A percentile compares a stretch with the other conserved stretches of the same genome.
Conservation (phyloP, 2,113 vertebrate species). For the Petroica traversi region DNA sequence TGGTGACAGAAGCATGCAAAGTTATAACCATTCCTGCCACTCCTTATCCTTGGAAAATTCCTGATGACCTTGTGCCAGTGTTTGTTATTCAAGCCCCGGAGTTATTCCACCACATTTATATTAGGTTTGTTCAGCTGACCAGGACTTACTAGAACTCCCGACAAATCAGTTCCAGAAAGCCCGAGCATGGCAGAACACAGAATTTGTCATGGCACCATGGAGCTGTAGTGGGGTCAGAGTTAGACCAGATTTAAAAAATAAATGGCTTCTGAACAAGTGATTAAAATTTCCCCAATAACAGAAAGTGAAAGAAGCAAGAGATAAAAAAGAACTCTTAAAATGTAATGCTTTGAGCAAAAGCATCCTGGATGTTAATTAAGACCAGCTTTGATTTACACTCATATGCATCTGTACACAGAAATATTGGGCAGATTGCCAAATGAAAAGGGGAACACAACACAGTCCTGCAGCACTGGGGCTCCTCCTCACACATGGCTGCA, state of each 20-base stretch:
- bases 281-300: background rate
- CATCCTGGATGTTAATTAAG: background rate
- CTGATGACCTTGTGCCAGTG: background rate
- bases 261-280: background rate
- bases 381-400: background rate
- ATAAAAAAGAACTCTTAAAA: background rate
- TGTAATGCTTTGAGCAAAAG: background rate
- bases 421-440: background rate
- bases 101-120: background rate
- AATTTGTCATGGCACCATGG: background rate
- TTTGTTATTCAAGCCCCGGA: background rate
- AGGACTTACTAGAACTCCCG: background rate
- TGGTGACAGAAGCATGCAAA: background rate
- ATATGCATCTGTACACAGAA: background rate
- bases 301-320: background rate
- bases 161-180: background rate
- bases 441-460: background rate
- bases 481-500: background rate
- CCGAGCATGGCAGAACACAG: constrained; percentile 1
- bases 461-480: background rate
- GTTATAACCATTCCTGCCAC: background rate
- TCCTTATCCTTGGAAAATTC: background rate
- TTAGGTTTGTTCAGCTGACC: background rate
- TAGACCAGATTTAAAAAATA: background rate
- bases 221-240: background rate